Conservation (phyloP, 2,888 invertebrate genomes). For the Polyommatus iphigenia region DNA sequence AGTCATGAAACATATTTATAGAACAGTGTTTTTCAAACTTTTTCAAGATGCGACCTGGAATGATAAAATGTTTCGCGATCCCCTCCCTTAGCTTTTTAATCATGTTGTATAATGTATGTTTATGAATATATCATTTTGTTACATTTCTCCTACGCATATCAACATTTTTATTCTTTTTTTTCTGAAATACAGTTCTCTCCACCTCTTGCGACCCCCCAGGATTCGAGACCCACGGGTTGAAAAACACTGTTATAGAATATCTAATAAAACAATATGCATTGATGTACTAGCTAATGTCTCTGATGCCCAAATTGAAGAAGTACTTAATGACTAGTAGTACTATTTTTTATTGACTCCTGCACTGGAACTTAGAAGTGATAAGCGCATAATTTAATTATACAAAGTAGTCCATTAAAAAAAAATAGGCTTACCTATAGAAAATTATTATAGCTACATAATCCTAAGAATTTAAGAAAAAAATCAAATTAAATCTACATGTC, state of each 20-base stretch:
- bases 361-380: not conserved
- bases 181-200: no score
- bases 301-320: conserved; percentile 9
- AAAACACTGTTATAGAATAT: not conserved
- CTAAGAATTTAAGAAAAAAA: not conserved
- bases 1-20: not conserved
- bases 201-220: no score
- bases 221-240: no score
- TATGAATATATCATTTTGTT: no score
- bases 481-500: not conserved
- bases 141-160: no score
- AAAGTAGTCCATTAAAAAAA: not conserved
- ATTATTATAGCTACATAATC: not conserved
- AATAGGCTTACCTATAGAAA: not conserved
- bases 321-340: conserved; percentile 21
- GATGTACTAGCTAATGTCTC: not conserved
- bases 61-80: no score
- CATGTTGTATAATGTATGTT: no score
- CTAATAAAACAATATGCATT: conserved; percentile 23
- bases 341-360: not conserved
- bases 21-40: no score
- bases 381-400: not conserved
- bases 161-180: no score
- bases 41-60: no score
- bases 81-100: no score